Evolutionary conservation across 1,140 invertebrate species (phyloP).

Genomic region (Drosophila willistoni): DNA sequence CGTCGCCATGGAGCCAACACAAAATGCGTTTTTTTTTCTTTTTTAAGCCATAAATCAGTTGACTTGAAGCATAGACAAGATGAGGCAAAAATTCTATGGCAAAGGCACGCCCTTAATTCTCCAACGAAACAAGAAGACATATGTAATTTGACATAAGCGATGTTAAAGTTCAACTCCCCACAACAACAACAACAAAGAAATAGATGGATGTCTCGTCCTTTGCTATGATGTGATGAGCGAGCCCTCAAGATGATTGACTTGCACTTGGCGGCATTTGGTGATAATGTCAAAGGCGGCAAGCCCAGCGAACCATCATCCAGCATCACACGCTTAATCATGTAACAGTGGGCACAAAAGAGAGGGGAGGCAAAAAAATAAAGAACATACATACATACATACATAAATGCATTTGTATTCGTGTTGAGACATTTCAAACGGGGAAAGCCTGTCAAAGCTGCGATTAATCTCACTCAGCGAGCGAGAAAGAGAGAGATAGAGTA

Average conservation of each 20-base stretch:
- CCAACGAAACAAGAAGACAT: conserved; percentile 64
- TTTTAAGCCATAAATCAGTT: conserved; percentile 45
- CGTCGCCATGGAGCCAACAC: conserved; percentile 30
- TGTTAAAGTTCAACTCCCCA: conserved; percentile 68
- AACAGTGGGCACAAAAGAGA: background rate
- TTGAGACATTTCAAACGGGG: conserved; percentile 24
- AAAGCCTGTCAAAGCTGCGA: conserved; percentile 75
- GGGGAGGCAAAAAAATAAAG: too few relatives aligned
- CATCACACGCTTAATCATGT: conserved; percentile 32
- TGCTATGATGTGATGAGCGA: conserved; percentile 46
- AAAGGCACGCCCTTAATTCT: conserved; percentile 59
- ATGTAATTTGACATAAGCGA: conserved; percentile 77
- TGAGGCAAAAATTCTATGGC: conserved; percentile 31
- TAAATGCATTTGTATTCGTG: background rate
- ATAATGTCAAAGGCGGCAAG: conserved; percentile 74
- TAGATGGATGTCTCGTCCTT: too few relatives aligned
- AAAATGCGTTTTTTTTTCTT: conserved; percentile 46
- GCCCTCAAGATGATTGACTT: conserved; percentile 57
- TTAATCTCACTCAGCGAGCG: conserved; percentile 70
- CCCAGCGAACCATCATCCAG: conserved; percentile 3
- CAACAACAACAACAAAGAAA: too few relatives aligned
- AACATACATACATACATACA: background rate
- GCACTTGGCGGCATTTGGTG: conserved; percentile 66
- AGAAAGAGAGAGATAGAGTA: conserved; percentile 20
- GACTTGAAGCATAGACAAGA: conserved; percentile 4